These are phyloP conservation scores for Steinernema scapterisci DNA, from an alignment of 2,888 invertebrate genomes.

Conservation along the genomic window DNA sequence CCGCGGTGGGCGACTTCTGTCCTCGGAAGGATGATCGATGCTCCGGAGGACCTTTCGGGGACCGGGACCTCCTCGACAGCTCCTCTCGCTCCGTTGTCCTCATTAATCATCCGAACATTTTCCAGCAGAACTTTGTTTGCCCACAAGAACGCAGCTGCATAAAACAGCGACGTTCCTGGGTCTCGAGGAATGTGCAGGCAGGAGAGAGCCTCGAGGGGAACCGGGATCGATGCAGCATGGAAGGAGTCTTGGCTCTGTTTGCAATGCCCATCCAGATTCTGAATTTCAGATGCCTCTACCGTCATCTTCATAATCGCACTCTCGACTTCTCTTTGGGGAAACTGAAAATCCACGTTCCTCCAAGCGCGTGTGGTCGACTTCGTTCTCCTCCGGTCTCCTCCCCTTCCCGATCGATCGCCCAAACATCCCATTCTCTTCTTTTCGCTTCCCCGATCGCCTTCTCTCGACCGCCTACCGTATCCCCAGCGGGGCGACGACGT, in stretches of 20 bases:
- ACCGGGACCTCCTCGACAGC: neutral
- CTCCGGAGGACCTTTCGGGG: constrained; percentile 11
- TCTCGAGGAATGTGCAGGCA: too few species aligned
- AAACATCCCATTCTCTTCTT: neutral
- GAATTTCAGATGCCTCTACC: too few species aligned
- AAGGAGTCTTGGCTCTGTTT: too few species aligned
- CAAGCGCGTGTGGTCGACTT: neutral
- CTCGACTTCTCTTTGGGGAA: too few species aligned
- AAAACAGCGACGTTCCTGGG: too few species aligned
- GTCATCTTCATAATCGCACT: neutral
- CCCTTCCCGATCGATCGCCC: neutral
- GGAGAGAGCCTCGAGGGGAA: too few species aligned
- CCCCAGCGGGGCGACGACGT: neutral
- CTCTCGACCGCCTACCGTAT: constrained; percentile 1
- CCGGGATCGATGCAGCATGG: too few species aligned
- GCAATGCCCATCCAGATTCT: too few species aligned
- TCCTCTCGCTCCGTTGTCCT: neutral
- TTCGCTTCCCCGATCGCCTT: neutral
- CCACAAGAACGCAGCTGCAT: neutral
- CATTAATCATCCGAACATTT: constrained; percentile 5
- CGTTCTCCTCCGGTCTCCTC: too few species aligned
- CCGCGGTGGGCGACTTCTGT: constrained; percentile 24
- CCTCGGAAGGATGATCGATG: constrained; percentile 20
- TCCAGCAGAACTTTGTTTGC: neutral
- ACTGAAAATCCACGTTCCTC: too few species aligned